These are phyloP conservation scores for Orthonevra nobilis DNA, from an alignment of 2,888 invertebrate species.

Conservation along the genomic window DNA sequence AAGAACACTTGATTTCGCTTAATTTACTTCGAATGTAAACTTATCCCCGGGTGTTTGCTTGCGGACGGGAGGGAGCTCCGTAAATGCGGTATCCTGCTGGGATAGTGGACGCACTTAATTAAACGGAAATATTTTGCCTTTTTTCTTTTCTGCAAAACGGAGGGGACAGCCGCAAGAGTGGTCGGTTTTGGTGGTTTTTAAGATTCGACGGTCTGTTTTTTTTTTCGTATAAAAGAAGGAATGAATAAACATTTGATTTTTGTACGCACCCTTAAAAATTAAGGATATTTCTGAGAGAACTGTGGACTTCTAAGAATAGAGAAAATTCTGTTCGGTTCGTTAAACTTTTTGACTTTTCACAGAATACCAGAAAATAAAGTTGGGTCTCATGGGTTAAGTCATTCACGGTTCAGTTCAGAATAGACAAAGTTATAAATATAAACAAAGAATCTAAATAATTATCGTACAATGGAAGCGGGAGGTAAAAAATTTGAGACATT, in stretches of 20 bases:
- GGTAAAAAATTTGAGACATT: too few relatives aligned
- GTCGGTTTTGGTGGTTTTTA: conserved; percentile 23
- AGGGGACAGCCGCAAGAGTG: conserved; percentile 46
- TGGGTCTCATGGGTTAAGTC: too few relatives aligned
- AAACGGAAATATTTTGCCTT: conserved; percentile 35
- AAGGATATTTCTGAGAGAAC: conserved; percentile 34
- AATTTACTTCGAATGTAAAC: conserved; percentile 53
- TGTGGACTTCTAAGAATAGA: conserved; percentile 8
- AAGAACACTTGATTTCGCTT: conserved; percentile 65
- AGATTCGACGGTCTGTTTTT: too few relatives aligned
- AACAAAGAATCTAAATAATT: too few relatives aligned
- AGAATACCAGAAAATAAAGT: background rate
- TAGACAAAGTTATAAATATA: too few relatives aligned
- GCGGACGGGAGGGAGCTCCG: conserved; percentile 7
- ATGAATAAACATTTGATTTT: conserved; percentile 68
- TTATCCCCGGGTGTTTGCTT: conserved; percentile 19
- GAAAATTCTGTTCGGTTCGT: conserved; percentile 52
- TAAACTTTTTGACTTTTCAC: conserved; percentile 33
- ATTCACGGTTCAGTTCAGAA: too few relatives aligned
- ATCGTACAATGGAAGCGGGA: too few relatives aligned
- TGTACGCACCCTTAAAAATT: conserved; percentile 58
- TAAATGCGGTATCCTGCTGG: conserved; percentile 46
- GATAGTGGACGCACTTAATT: conserved; percentile 63
- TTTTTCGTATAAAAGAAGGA: background rate
- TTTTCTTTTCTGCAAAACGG: background rate